phyloP scores from a whole-genome alignment of 2,888 invertebrate genomes.

The Carabus problematicus region DNA sequence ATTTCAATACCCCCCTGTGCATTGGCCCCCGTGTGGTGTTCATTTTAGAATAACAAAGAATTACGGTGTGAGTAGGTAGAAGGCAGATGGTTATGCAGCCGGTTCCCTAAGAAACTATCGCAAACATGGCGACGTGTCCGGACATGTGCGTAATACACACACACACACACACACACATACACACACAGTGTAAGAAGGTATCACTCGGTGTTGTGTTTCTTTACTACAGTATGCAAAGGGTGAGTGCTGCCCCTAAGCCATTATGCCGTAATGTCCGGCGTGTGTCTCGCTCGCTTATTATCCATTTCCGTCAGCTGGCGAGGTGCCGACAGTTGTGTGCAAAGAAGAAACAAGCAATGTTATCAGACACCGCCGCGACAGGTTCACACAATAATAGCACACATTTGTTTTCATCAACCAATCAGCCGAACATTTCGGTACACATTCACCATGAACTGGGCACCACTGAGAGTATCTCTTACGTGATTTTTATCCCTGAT shows the following conservation, averaged over 20 bases:
- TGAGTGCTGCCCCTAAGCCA: conserved; percentile 1
- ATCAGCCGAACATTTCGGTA: too few species aligned
- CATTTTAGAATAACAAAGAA: conserved; percentile 35
- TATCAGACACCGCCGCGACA: neutral
- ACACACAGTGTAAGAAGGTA: too few species aligned
- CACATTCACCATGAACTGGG: too few species aligned
- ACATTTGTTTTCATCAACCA: too few species aligned
- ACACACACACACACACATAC: neutral
- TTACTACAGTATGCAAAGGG: conserved; percentile 5
- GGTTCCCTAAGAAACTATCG: conserved; percentile 7
- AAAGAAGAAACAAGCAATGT: neutral
- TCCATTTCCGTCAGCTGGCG: conserved; percentile 37
- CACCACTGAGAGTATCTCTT: too few species aligned
- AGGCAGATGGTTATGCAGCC: conserved; percentile 26
- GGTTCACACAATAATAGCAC: too few species aligned
- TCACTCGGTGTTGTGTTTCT: neutral
- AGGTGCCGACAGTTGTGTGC: conserved; percentile 10
- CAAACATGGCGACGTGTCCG: conserved; percentile 18
- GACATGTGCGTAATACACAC: conserved; percentile 30
- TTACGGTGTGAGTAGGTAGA: conserved; percentile 9
- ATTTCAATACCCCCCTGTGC: conserved; percentile 3
- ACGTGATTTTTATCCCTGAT: too few species aligned
- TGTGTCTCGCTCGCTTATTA: conserved; percentile 21
- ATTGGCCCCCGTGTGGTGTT: conserved; percentile 20
- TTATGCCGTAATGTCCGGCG: conserved; percentile 32